A percentile compares a stretch with the other conserved stretches of the same genome.
These are phyloP conservation scores for Brienomyrus brachyistius DNA, from an alignment of 2,113 vertebrate genomes.

Conservation along the genomic window DNA sequence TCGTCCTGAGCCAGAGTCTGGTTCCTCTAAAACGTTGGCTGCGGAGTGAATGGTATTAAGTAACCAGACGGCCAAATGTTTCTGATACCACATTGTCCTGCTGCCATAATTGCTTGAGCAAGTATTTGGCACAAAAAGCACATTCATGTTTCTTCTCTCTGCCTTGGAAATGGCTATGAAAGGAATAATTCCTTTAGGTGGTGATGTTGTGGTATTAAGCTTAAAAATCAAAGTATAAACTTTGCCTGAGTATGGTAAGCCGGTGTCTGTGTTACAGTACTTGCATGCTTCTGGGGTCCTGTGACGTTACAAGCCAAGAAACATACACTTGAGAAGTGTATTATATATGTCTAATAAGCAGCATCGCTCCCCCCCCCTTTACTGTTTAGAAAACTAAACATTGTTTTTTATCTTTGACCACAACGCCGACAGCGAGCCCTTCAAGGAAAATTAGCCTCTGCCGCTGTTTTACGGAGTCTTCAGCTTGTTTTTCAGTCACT, in stretches of 20 bases:
- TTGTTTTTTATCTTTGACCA: conserved; percentile 26
- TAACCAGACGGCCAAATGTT: conserved; percentile 10
- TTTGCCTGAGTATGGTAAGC: background rate
- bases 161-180: background rate
- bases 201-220: background rate
- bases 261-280: background rate
- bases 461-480: conserved; percentile 27
- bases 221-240: background rate
- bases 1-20: background rate
- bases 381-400: too few species aligned
- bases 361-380: background rate
- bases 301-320: background rate
- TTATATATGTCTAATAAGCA: background rate
- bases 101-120: background rate
- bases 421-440: background rate
- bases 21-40: background rate
- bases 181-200: background rate
- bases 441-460: conserved; percentile 16
- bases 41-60: conserved; percentile 9
- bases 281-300: background rate
- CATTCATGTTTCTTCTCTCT: background rate
- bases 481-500: conserved; percentile 4
- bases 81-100: background rate
- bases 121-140: background rate
- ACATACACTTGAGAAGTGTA: background rate